These are phyloP conservation scores for Botrylloides violaceus DNA, from an alignment of 23 tunicate genomes.

Conservation along the genomic window DNA sequence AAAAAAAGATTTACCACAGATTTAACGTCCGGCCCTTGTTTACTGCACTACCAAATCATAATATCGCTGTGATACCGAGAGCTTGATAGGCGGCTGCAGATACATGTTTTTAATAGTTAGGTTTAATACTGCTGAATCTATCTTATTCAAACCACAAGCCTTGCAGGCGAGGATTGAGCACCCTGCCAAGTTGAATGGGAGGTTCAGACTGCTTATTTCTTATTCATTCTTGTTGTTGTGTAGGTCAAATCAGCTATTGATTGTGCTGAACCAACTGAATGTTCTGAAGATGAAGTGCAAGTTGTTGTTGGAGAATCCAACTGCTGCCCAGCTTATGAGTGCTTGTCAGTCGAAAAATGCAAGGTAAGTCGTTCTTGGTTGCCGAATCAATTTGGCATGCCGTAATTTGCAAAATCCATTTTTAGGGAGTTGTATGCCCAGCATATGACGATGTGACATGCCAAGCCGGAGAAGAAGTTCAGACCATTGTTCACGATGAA, in stretches of 20 bases:
- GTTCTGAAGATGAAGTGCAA: slow-evolving; percentile 41
- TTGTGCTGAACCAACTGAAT: slow-evolving; percentile 32
- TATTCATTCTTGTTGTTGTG: no score
- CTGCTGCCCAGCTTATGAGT: slow-evolving; percentile 82
- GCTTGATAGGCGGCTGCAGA: no score
- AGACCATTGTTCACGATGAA: slow-evolving; percentile 77
- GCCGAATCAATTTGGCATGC: neutral
- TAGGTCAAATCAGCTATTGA: slow-evolving; percentile 53
- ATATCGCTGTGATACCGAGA: no score
- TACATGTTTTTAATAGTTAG: no score
- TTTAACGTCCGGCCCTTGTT: no score
- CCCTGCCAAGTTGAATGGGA: no score
- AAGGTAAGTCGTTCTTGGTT: slow-evolving; percentile 21
- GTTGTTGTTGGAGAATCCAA: slow-evolving; percentile 25
- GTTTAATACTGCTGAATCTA: no score
- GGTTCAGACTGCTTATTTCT: neutral
- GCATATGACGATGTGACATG: slow-evolving; percentile 35
- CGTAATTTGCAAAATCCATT: neutral
- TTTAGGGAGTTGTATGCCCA: slow-evolving; percentile 69
- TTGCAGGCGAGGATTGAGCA: no score
- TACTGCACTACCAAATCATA: no score
- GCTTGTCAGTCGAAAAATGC: slow-evolving; percentile 68
- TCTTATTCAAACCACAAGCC: no score
- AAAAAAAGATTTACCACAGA: neutral
- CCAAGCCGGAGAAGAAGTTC: slow-evolving; percentile 66